phyloP scores from a whole-genome alignment of 2,113 vertebrate genomes.

The Montifringilla adamsi region DNA sequence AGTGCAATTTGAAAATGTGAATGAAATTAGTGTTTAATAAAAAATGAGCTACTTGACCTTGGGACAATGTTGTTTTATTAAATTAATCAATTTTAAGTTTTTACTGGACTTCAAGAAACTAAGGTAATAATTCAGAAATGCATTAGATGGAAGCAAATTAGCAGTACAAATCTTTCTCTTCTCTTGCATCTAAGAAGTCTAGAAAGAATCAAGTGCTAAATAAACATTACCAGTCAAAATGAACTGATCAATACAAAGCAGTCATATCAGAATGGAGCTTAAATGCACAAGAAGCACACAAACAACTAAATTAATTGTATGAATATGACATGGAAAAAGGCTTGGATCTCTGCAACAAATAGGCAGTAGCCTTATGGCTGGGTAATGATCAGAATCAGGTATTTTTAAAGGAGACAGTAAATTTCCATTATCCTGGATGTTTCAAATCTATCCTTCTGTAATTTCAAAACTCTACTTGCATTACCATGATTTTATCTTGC shows the following conservation, averaged over 20 bases:
- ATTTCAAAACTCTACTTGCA: neutral
- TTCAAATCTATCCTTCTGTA: neutral
- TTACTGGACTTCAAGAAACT: constrained; percentile 34
- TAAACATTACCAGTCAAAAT: neutral
- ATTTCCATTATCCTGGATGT: neutral
- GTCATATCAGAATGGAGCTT: neutral
- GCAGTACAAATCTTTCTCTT: neutral
- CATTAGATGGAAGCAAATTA: neutral
- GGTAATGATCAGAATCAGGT: neutral
- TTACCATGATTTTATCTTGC: neutral
- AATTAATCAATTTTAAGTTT: constrained; percentile 54
- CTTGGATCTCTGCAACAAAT: neutral
- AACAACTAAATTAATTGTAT: neutral
- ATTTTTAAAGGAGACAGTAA: neutral
- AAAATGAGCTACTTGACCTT: constrained; percentile 32
- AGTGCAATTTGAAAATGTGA: constrained; percentile 59
- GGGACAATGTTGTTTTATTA: constrained; percentile 57
- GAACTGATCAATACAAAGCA: neutral
- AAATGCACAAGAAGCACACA: neutral
- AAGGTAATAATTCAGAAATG: constrained; percentile 31
- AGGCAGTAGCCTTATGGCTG: neutral
- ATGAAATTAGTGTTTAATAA: constrained; percentile 59
- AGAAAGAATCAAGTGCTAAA: neutral
- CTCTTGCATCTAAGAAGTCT: neutral
- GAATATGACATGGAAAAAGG: neutral